phyloP scores from a whole-genome alignment of 2,113 vertebrate species.

The Pedionomus torquatus region DNA sequence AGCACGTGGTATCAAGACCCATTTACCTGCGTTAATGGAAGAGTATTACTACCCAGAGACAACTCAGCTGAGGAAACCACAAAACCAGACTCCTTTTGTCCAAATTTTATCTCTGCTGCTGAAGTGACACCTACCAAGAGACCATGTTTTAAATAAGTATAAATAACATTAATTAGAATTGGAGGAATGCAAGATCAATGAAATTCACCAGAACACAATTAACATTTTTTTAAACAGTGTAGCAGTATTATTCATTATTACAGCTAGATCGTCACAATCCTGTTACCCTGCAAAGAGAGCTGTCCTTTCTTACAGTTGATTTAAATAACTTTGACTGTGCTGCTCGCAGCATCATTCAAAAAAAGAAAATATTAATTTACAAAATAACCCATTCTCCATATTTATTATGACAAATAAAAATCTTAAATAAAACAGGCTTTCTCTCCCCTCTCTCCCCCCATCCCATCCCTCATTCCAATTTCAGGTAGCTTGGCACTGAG shows the following conservation, averaged over 20 bases:
- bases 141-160: slow-evolving; percentile 81
- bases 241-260: slow-evolving; percentile 63
- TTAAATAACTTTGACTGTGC: slow-evolving; percentile 90
- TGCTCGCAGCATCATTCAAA: slow-evolving; percentile 92
- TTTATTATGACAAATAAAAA: slow-evolving; percentile 84
- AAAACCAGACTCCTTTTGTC: slow-evolving; percentile 38
- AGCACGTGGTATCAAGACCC: not conserved
- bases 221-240: slow-evolving; percentile 61
- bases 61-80: slow-evolving; percentile 7
- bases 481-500: slow-evolving; percentile 94
- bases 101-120: slow-evolving; percentile 53
- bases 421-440: slow-evolving; percentile 81
- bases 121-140: slow-evolving; percentile 70
- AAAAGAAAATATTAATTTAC: slow-evolving; percentile 84
- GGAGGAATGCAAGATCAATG: slow-evolving; percentile 69
- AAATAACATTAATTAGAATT: slow-evolving; percentile 81
- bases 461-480: slow-evolving; percentile 83
- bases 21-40: not conserved
- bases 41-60: not conserved
- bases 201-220: slow-evolving; percentile 72
- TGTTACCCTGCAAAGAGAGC: slow-evolving; percentile 70
- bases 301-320: slow-evolving; percentile 79
- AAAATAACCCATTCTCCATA: slow-evolving; percentile 84
- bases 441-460: slow-evolving; percentile 53
- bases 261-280: slow-evolving; percentile 61